Evolutionary conservation across 2,888 invertebrate genomes (phyloP).

Genomic region (Calliphora vomitoria): DNA sequence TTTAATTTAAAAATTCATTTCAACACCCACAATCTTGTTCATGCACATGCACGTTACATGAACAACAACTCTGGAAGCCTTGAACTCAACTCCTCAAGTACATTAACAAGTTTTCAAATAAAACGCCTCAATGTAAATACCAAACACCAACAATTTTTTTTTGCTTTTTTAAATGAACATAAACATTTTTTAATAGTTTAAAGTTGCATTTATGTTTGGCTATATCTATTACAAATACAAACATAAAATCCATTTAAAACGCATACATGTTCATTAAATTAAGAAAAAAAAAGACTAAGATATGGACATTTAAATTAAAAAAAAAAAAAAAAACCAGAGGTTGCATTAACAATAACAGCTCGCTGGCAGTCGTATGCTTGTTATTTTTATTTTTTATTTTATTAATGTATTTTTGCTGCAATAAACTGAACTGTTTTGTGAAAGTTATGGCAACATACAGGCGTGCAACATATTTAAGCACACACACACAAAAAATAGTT

Average conservation of each 20-base stretch:
- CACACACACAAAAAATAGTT: slow-evolving; percentile 31
- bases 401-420: slow-evolving; percentile 35
- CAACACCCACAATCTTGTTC: slow-evolving; percentile 6
- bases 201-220: not conserved
- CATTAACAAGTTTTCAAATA: not conserved
- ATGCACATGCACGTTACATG: not conserved
- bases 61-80: not conserved
- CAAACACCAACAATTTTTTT: not conserved
- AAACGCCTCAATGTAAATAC: not conserved
- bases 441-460: slow-evolving; percentile 56
- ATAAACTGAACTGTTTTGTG: slow-evolving; percentile 64
- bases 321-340: slow-evolving; percentile 4
- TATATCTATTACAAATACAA: slow-evolving; percentile 7
- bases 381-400: slow-evolving; percentile 7
- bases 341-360: slow-evolving; percentile 16
- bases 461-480: slow-evolving; percentile 25
- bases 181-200: slow-evolving; percentile 4
- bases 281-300: not conserved
- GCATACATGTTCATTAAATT: slow-evolving; percentile 35
- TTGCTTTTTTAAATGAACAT: not conserved
- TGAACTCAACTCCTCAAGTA: slow-evolving; percentile 4
- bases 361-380: slow-evolving; percentile 16
- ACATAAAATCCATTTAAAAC: slow-evolving; percentile 27
- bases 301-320: slow-evolving; percentile 31
- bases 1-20: not conserved